phyloP scores from a whole-genome alignment of 2,113 vertebrate species.

The Pomatorhinus ruficollis region DNA sequence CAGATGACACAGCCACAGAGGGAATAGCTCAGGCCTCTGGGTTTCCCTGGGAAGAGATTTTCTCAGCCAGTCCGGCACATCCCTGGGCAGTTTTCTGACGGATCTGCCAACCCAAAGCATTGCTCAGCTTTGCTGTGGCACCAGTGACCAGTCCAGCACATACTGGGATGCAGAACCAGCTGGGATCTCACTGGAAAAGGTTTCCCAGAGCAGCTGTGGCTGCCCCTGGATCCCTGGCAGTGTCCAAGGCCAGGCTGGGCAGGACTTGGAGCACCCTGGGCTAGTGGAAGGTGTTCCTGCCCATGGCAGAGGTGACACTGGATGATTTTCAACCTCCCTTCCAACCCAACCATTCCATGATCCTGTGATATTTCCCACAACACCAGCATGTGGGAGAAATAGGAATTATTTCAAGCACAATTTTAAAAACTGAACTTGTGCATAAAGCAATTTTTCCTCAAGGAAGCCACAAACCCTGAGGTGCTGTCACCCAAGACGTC shows the following conservation, averaged over 20 bases:
- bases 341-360: background rate
- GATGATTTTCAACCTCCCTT: background rate
- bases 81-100: background rate
- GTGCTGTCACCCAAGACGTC: background rate
- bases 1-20: background rate
- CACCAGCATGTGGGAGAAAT: accelerated
- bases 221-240: background rate
- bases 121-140: background rate
- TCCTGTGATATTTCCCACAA: background rate
- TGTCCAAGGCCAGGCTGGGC: accelerated
- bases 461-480: background rate
- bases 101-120: background rate
- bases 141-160: background rate
- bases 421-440: background rate
- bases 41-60: background rate
- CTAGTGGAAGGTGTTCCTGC: background rate
- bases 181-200: background rate
- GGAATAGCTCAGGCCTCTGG: background rate
- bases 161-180: background rate
- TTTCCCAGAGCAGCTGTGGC: background rate
- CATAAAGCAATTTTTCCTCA: background rate
- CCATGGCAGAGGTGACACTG: background rate
- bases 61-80: background rate
- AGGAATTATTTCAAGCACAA: background rate
- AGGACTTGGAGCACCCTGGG: background rate